phyloP scores from a whole-genome alignment of 2,113 vertebrate species.

The Amblyornis subalaris region DNA sequence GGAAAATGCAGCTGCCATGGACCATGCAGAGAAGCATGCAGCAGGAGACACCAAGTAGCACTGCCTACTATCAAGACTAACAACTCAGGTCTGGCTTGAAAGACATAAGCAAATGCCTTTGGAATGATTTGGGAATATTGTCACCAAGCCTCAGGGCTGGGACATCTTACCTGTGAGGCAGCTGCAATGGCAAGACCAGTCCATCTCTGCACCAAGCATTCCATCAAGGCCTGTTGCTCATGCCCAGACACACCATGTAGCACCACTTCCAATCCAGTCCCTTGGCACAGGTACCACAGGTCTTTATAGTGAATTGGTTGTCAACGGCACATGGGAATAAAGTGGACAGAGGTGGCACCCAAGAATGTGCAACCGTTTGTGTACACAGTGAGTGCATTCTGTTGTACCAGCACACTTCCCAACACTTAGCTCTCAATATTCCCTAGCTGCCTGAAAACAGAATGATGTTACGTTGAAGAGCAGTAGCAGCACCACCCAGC shows the following conservation, averaged over 20 bases:
- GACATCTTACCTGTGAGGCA: not conserved
- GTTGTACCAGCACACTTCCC: not conserved
- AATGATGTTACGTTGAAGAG: not conserved
- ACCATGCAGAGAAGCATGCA: not conserved
- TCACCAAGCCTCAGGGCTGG: not conserved
- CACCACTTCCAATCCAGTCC: not conserved
- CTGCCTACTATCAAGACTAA: not conserved
- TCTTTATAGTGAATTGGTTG: not conserved
- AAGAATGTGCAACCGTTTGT: not conserved
- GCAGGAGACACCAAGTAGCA: not conserved
- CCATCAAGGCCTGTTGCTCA: not conserved
- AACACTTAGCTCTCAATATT: rapidly evolving
- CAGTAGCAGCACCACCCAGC: not conserved
- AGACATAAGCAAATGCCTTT: not conserved
- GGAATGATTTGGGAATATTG: not conserved
- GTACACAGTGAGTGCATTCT: not conserved
- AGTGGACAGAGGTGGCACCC: not conserved
- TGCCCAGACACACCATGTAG: not conserved
- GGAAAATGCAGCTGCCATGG: not conserved
- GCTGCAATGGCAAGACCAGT: not conserved
- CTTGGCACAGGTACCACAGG: not conserved
- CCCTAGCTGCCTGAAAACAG: not conserved
- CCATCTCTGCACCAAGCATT: not conserved
- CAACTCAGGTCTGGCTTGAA: not conserved
- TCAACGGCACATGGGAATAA: not conserved